phyloP scores from a whole-genome alignment of 2,113 vertebrate genomes.

The Nycticryphes semicollaris region DNA sequence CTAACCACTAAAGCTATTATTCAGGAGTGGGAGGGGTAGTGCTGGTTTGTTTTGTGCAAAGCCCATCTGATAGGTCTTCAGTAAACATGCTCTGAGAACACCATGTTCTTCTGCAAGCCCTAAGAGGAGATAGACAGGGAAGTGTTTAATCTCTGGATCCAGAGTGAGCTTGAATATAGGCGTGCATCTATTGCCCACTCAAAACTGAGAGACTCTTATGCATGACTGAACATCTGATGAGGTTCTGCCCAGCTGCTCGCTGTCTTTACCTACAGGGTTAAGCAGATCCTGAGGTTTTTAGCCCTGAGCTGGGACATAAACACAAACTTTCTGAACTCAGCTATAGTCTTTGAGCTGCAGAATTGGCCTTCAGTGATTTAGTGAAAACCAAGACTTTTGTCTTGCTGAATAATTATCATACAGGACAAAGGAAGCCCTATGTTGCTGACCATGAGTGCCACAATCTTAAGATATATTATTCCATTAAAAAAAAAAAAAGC shows the following conservation, averaged over 20 bases:
- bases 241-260: neutral
- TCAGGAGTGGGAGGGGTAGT: constrained; percentile 37
- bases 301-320: neutral
- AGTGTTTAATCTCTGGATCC: neutral
- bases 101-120: constrained; percentile 15
- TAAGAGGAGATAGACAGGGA: neutral
- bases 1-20: constrained; percentile 31
- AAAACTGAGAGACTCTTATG: neutral
- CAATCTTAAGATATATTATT: neutral
- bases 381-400: neutral
- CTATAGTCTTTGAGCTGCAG: neutral
- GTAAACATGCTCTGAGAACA: constrained; percentile 51
- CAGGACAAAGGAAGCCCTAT: neutral
- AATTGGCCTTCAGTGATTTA: neutral
- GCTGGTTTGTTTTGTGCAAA: constrained; percentile 46
- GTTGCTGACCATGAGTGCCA: neutral
- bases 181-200: neutral
- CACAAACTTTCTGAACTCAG: neutral
- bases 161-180: neutral
- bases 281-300: neutral
- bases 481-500: neutral
- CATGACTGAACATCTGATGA: neutral
- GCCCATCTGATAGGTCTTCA: constrained; percentile 64
- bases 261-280: neutral
- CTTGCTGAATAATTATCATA: neutral